These are phyloP conservation scores for Sialis lutaria DNA, from an alignment of 2,888 invertebrate species.

Conservation along the genomic window DNA sequence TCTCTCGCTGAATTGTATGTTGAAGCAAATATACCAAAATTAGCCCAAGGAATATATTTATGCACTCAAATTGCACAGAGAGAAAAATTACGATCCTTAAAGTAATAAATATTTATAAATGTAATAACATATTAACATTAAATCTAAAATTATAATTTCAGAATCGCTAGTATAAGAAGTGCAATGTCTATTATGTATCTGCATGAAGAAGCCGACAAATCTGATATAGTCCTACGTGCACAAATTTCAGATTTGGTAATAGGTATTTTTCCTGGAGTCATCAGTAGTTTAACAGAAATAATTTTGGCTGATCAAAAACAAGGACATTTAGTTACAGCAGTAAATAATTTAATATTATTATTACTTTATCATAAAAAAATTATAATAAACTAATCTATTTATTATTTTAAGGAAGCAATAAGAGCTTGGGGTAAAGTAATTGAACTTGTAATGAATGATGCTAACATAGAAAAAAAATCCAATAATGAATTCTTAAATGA, in stretches of 20 bases:
- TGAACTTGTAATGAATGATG: constrained; percentile 26
- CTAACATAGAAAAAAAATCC: constrained; percentile 8
- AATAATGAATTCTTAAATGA: too few relatives aligned
- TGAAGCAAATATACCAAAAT: constrained; percentile 33
- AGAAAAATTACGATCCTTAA: constrained; percentile 43
- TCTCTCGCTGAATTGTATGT: constrained; percentile 35
- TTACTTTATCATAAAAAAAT: background rate
- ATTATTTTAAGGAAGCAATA: constrained; percentile 23
- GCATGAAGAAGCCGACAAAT: constrained; percentile 31
- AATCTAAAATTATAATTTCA: constrained; percentile 12
- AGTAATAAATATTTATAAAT: constrained; percentile 25
- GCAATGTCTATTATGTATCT: constrained; percentile 44
- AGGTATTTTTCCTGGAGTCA: constrained; percentile 45
- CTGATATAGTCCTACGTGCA: constrained; percentile 31
- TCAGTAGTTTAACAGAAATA: constrained; percentile 37
- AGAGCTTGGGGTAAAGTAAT: constrained; percentile 27
- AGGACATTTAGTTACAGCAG: constrained; percentile 41
- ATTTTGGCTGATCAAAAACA: constrained; percentile 36
- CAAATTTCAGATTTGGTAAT: constrained; percentile 38
- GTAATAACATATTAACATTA: background rate
- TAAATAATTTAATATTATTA: constrained; percentile 17
- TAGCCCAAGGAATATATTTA: constrained; percentile 48
- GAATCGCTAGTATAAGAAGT: constrained; percentile 35
- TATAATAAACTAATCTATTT: background rate
- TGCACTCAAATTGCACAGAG: constrained; percentile 44